Percentiles rank a stretch among this genome's conserved stretches.
Evolutionary conservation across 1,140 invertebrate genomes (phyloP).

Genomic region (Lasioglossum baleicum): DNA sequence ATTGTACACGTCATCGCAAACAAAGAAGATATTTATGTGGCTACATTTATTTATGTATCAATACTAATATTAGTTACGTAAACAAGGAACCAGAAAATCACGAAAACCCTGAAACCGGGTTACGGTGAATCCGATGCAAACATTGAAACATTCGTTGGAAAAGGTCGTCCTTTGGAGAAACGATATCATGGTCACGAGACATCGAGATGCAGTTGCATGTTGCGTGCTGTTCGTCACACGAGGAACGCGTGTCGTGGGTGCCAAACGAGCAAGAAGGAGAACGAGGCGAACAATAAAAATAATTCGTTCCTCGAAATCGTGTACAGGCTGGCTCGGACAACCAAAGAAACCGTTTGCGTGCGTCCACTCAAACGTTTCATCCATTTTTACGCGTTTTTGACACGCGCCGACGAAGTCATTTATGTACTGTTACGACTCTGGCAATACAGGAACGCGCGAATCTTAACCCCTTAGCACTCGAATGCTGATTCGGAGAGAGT

Average conservation of each 20-base stretch:
- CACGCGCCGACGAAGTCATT: not conserved
- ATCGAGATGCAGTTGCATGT: conserved; percentile 9
- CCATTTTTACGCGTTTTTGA: not conserved
- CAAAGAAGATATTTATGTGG: no score
- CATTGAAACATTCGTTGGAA: not conserved
- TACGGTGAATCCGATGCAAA: not conserved
- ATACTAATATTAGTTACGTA: no score
- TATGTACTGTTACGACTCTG: not conserved
- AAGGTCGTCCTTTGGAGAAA: not conserved
- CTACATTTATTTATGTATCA: no score
- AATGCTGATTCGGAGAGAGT: no score
- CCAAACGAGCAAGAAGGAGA: conserved; percentile 24
- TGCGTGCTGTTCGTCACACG: conserved; percentile 31
- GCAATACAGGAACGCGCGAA: no score
- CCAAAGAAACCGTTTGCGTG: conserved; percentile 5
- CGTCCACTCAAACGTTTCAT: not conserved
- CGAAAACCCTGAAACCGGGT: not conserved
- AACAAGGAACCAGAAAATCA: no score
- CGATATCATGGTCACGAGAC: conserved; percentile 18
- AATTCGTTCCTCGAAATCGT: conserved; percentile 33
- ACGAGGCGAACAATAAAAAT: conserved; percentile 48
- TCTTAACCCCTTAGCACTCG: no score
- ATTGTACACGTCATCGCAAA: no score
- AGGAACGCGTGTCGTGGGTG: conserved; percentile 34
- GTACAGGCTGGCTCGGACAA: not conserved